Conservation (phyloP, 2,797 vertebrate genomes). For the Hyperoplus immaculatus region DNA sequence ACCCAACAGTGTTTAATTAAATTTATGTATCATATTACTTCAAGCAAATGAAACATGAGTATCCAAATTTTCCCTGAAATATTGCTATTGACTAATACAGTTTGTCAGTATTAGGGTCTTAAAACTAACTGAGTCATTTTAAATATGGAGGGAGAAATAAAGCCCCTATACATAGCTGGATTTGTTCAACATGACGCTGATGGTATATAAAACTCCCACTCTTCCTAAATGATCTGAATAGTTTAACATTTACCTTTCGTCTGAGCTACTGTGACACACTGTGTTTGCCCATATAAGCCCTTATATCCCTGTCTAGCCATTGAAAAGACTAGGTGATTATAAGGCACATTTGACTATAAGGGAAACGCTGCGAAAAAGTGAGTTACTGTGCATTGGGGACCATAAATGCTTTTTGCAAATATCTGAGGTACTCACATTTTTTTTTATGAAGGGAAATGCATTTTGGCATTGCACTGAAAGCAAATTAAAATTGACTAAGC, state of each 20-base stretch:
- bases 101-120: conserved; percentile 5
- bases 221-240: neutral
- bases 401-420: conserved; percentile 10
- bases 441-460: neutral
- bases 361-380: neutral
- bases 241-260: conserved; percentile 11
- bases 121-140: conserved; percentile 15
- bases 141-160: conserved; percentile 2
- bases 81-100: conserved; percentile 20
- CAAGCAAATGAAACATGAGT: conserved; percentile 38
- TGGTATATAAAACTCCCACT: neutral
- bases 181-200: neutral
- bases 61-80: conserved; percentile 30
- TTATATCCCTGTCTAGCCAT: neutral
- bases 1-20: conserved; percentile 52
- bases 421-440: neutral
- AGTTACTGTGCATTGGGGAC: neutral
- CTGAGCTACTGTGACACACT: neutral
- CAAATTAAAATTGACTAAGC: conserved; percentile 19
- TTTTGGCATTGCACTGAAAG: neutral
- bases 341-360: neutral
- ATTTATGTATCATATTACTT: conserved; percentile 54
- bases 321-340: neutral
- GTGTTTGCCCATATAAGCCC: neutral
- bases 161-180: neutral